These are phyloP conservation scores for Elephantulus edwardii DNA, from an alignment of 2,113 vertebrate genomes.

Conservation along the genomic window DNA sequence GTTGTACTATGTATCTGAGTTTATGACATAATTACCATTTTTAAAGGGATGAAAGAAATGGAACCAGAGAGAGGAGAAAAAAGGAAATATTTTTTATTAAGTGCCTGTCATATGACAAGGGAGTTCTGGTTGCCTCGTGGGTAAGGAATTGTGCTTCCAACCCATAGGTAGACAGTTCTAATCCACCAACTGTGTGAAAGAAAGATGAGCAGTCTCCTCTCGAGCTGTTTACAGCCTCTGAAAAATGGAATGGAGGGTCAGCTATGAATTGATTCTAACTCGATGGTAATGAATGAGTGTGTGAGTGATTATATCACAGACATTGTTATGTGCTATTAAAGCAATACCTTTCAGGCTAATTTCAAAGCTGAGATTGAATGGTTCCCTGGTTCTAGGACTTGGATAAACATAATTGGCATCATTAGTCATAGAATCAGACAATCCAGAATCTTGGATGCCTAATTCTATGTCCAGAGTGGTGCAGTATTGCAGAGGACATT, in stretches of 20 bases:
- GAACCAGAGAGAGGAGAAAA: conserved; percentile 12
- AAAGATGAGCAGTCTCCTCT: too few relatives aligned
- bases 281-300: too few relatives aligned
- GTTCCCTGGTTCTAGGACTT: not conserved
- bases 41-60: not conserved
- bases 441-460: not conserved
- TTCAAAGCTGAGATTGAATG: not conserved
- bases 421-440: not conserved
- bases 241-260: too few relatives aligned
- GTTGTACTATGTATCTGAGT: not conserved
- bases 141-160: too few relatives aligned
- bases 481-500: not conserved
- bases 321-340: not conserved
- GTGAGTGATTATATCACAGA: not conserved
- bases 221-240: too few relatives aligned
- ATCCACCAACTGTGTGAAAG: too few relatives aligned
- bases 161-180: too few relatives aligned
- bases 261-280: too few relatives aligned
- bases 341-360: not conserved
- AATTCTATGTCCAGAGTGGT: not conserved
- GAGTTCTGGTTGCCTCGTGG: too few relatives aligned
- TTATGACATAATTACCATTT: not conserved
- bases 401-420: not conserved
- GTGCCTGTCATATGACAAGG: not conserved
- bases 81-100: not conserved